These are phyloP conservation scores for Plebejus melissa DNA, from an alignment of 2,888 invertebrate genomes.

Conservation along the genomic window DNA sequence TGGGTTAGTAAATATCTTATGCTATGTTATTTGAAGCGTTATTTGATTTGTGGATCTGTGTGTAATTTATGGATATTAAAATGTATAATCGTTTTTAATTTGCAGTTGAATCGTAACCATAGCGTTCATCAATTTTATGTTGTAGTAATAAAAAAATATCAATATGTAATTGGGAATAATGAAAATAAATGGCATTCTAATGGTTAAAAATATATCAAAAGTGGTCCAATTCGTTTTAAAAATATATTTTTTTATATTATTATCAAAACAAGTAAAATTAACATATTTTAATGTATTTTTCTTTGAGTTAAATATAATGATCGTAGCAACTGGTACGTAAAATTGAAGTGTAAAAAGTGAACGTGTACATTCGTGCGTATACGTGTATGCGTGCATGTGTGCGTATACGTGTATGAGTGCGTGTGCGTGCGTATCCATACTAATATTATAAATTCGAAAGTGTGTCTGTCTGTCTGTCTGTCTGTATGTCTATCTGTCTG, in stretches of 20 bases:
- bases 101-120: too few species aligned
- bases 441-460: too few species aligned
- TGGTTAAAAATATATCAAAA: too few species aligned
- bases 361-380: background rate
- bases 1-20: background rate
- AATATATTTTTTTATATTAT: too few species aligned
- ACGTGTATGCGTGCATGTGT: constrained; percentile 12
- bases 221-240: too few species aligned
- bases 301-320: background rate
- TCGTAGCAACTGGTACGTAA: background rate
- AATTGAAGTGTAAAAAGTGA: background rate
- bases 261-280: too few species aligned
- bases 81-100: background rate
- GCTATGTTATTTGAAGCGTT: background rate
- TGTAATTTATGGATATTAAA: background rate
- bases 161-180: too few species aligned
- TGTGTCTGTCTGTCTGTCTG: too few species aligned
- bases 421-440: constrained; percentile 17
- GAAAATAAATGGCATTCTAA: too few species aligned
- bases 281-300: background rate
- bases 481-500: too few species aligned
- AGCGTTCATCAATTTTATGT: too few species aligned
- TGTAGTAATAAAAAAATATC: too few species aligned
- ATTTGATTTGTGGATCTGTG: background rate
- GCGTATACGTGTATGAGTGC: background rate